Base-by-base conservation (phyloP, 2,113 vertebrate genomes). In the Ibidorhyncha struthersii region DNA sequence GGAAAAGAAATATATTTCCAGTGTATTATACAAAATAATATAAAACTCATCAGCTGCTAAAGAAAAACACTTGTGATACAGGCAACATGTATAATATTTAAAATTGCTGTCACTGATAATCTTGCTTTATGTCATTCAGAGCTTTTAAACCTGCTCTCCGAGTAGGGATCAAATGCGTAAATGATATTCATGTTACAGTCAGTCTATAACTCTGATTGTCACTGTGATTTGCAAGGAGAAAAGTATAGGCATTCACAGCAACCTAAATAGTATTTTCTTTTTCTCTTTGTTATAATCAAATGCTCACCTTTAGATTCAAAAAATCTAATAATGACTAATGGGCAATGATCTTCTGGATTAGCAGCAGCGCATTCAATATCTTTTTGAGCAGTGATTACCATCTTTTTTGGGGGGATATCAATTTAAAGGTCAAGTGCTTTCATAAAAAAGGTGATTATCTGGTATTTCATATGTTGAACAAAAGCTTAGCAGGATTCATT, bases 381-480 rank as follows among this genome's bases (percentile, higher is more conserved):
- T 96, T 87, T 97, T 97, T 95, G 96, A 97, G 95, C 59, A 96
- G 93, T 22, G 92, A 98, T 98, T 98, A 86, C 95, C 96, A 97
- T 97, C 96, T 97, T 96, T 97, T 97, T 32, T 27, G 63, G 89
- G 70, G 72, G 81, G 63, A 94, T 98, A 97, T 96, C 96, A 97
- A 98, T 98, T 97, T 97, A 98, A 98, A 98, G 98, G 98, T 98
- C 98, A 98, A 98, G 94, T 96, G 93, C 95, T 96, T 98, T 97
- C 96, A 97, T 98, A 98, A 98, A 96, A 98, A 95, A 96, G 93
- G 97, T 94, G 96, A 98, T 98, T 98, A 98, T 96, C 97, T 95
- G 89, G 89, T 98, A 97, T 98, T 98, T 98, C 97, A 96, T 97
- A 95, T 83, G 91, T 96, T 74, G 96, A 98, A 98, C 94, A 95